Base-by-base conservation (phyloP, 1,140 invertebrate genomes). In the Zaprionus lachaisei region DNA sequence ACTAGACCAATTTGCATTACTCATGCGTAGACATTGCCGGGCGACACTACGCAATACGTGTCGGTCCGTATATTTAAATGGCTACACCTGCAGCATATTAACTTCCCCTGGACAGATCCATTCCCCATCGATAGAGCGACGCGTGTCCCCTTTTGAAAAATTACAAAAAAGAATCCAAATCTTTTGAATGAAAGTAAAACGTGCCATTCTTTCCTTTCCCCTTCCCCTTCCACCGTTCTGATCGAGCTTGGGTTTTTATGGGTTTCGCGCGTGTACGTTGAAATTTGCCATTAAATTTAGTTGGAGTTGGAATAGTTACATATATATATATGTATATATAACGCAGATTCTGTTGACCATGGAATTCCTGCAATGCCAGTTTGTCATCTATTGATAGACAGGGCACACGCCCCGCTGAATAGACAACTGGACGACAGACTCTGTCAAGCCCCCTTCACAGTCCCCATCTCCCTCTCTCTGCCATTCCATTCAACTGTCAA, bases 131-230 rank as follows among this genome's bases (percentile, higher is more conserved):
- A 34, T 20, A 41, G 49, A 62, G n/a, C 12, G 31, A 22, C 60
- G 72, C 72, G 60, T 75, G 60, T 57, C 66, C 58, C 51, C 41
- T n/a, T n/a, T n/a, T n/a, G 6, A 44, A 44, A 5, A 44, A 44
- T 17, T n/a, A 37, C 7, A 7, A 15, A 38, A 38, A 15, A 12
- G 20, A 51, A 51, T 51, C 1, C 12, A 51, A 20, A 12, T 51
- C 47, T 51, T 20, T 58, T 83, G 83, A 87, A 86, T 83, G 83
- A 86, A 86, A 86, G 83, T 80, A 77, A 83, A 82, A 62, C 28
- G 47, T 17, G 24, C 51, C 17, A 51, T 22, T 22, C 12, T 51
- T 12, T 24, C 17, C 5, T 12, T 9, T 6, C 34, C 14, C 34
- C 12, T 37, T 47, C 38, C 14, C 14, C 37, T 38, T 44, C 14